Base-by-base conservation (phyloP, 2,888 invertebrate species). In the Drosophila ezoana region DNA sequence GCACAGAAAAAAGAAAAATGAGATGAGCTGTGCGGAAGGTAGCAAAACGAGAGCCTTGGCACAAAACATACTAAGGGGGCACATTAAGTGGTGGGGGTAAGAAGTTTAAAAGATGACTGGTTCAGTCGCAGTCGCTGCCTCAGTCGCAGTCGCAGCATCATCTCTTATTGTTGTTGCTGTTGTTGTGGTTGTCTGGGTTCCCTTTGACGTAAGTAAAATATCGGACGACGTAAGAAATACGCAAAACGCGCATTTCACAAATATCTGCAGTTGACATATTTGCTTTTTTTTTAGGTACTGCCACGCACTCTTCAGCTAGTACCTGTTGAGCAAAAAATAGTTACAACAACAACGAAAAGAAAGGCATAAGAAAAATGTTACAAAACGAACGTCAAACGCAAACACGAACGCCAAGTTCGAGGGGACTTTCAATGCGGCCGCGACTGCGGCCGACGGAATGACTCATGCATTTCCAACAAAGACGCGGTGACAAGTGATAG, bases 241-340 rank as follows among this genome's bases (percentile, higher is more conserved):
- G 28, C 51, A 67, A 64, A 64, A 60, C 58, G 57, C 72, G 58
- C 51, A 65, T 68, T 79, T 83, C 81, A 83, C 81, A 85, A 85
- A 87, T 87, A 85, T 79, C 76, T 54, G 52, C 44, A 54, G 23
- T 14, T 40, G 28, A 44, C 23, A 33, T 51, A 57, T 64, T 66
- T 62, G 61, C 49, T 57, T 16, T n/a, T 14, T 23, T 32, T 40
- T 32, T 32, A n/a, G 32, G 32, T 14, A 40, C 10, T 62, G 63
- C 47, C 60, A 65, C 75, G 68, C 71, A 69, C 63, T 66, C 69
- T 66, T 56, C 53, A 45, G 47, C 62, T 75, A 76, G 69, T 85
- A 85, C 85, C 85, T 85, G 85, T 85, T 85, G 85, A 85, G 81
- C 83, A 63, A 63, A 81, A 79, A 68, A 72, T 69, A 81, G 78